Base-by-base conservation (phyloP, 2,888 invertebrate species). In the Odiellus spinosus region DNA sequence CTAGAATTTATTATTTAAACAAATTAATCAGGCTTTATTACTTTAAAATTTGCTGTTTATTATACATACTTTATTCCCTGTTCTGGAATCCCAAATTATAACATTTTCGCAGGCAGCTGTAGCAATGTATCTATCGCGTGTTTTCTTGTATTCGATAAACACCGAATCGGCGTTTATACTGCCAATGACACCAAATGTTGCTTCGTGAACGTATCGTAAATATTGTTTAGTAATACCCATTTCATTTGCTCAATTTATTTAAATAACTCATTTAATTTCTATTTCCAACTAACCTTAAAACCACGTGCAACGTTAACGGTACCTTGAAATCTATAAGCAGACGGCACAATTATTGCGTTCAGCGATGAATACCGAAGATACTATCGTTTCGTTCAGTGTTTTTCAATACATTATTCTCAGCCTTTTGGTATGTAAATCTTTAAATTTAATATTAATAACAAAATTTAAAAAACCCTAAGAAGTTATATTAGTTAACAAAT, bases 211-310 rank as follows among this genome's bases (percentile, higher is more conserved):
- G 64, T 85, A 95, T 44, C 88, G 78, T 56, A 93, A 73, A 73
- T 96, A 96, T 69, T 96, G 88, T 63, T 88, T 93, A 8, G 93
- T 87, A 47, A 88, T 68, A 44, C 85, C 86, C 87, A 87, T 87
- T 21, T 12, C 15, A 38, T 21, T 26, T 6, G 26, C n/a, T n/a
- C n/a, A n/a, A n/a, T 6, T 26, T 26, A 26, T 26, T 26, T 26
- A 26, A 26, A 26, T 8, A 6, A 26, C 4, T 26, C 8, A 6
- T 26, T 8, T 26, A 26, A 26, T 6, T 26, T 6, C 4, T 26
- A 26, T 26, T n/a, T n/a, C n/a, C 26, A 26, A 4, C 26, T 26
- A 26, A 26, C 5, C 26, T 8, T 26, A 26, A 26, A 26, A 4
- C 5, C 26, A 26, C 26, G 8, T 26, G 26, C n/a, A n/a, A n/a